Evolutionary conservation across 2,888 invertebrate species (phyloP).

Genomic region (Diachrysia chrysitis): DNA sequence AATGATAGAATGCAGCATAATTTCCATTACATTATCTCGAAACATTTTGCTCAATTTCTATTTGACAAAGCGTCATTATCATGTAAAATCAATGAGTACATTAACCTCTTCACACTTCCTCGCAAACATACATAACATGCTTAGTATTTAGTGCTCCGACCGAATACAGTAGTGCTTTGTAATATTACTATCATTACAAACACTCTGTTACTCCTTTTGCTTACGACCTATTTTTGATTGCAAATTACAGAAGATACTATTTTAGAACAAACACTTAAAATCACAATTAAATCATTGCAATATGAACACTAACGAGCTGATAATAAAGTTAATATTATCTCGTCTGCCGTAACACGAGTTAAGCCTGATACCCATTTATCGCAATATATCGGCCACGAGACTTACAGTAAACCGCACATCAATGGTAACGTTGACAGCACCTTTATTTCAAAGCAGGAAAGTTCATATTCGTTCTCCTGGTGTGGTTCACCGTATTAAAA

Average conservation of each 20-base stretch:
- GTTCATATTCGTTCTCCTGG: neutral
- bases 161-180: constrained; percentile 20
- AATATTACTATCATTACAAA: constrained; percentile 12
- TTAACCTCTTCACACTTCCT: constrained; percentile 59
- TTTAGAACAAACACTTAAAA: constrained; percentile 18
- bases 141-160: constrained; percentile 21
- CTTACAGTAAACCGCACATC: constrained; percentile 29
- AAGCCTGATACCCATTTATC: constrained; percentile 46
- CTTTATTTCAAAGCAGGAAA: neutral
- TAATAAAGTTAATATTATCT: neutral
- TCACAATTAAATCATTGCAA: neutral
- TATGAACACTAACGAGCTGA: neutral
- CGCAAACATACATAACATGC: constrained; percentile 63
- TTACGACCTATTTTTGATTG: constrained; percentile 44
- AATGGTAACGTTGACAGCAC: neutral
- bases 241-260: constrained; percentile 13
- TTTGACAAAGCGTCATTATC: constrained; percentile 46
- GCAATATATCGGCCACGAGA: constrained; percentile 72
- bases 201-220: constrained; percentile 27
- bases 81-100: constrained; percentile 59
- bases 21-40: constrained; percentile 32
- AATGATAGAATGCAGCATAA: constrained; percentile 28
- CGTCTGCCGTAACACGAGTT: constrained; percentile 17
- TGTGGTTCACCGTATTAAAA: constrained; percentile 66
- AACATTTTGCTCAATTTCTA: constrained; percentile 36